A percentile compares a stretch with the other conserved stretches of the same genome.
These are phyloP conservation scores for Tholera decimalis DNA, from an alignment of 2,888 invertebrate genomes.

Conservation along the genomic window DNA sequence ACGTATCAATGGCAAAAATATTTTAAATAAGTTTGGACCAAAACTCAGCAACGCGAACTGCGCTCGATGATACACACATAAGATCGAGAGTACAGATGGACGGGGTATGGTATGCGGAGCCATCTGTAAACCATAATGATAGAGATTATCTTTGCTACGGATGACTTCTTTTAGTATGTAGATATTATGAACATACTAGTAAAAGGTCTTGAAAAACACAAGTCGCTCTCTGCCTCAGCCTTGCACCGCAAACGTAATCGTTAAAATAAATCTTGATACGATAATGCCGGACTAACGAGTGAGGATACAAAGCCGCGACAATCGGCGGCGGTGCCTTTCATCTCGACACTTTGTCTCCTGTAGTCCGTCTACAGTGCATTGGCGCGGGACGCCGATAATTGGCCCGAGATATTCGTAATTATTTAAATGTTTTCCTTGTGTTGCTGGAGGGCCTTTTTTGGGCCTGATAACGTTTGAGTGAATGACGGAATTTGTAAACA, in stretches of 20 bases:
- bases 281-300: constrained; percentile 90
- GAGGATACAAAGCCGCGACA: constrained; percentile 90
- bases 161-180: too few relatives aligned
- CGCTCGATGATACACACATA: too few relatives aligned
- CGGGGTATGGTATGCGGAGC: too few relatives aligned
- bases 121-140: too few relatives aligned
- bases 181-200: too few relatives aligned
- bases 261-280: constrained; percentile 90
- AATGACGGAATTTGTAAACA: constrained; percentile 59
- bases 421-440: constrained; percentile 57
- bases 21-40: too few relatives aligned
- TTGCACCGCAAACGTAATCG: constrained; percentile 81
- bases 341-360: constrained; percentile 89
- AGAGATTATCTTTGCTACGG: too few relatives aligned
- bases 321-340: constrained; percentile 89
- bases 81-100: too few relatives aligned
- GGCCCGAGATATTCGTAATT: constrained; percentile 66
- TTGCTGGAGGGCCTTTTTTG: constrained; percentile 52
- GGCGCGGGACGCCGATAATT: constrained; percentile 67
- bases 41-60: too few relatives aligned
- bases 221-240: constrained; percentile 61
- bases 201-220: neutral
- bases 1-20: too few relatives aligned
- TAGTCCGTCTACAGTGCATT: constrained; percentile 67
- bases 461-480: constrained; percentile 50